Evolutionary conservation across 2,797 vertebrate genomes (phyloP).

Genomic region (Phoeniculus purpureus): DNA sequence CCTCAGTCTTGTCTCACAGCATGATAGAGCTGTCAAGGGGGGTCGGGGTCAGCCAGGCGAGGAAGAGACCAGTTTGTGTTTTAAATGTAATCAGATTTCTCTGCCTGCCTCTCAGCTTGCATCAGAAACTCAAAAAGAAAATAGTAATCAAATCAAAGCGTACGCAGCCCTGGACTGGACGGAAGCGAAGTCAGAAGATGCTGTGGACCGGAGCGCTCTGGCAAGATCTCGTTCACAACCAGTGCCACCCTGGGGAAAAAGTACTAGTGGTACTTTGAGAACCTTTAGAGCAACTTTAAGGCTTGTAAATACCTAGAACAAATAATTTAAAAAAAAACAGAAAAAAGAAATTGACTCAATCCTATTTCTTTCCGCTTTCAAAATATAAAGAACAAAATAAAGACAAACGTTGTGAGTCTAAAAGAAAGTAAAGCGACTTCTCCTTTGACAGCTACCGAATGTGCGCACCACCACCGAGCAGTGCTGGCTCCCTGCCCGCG

Average conservation of each 20-base stretch:
- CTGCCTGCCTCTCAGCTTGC: constrained; percentile 81
- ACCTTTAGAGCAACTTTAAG: constrained; percentile 92
- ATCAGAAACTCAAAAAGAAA: constrained; percentile 75
- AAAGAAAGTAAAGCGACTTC: constrained; percentile 78
- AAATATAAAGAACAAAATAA: constrained; percentile 86
- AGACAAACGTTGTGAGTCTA: constrained; percentile 83
- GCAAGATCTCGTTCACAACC: constrained; percentile 73
- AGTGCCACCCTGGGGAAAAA: constrained; percentile 79
- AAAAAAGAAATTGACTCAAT: constrained; percentile 79
- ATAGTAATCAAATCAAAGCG: constrained; percentile 63
- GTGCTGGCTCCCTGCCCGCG: not conserved
- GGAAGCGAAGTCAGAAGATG: constrained; percentile 64
- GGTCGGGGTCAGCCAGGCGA: constrained; percentile 71
- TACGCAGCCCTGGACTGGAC: constrained; percentile 74
- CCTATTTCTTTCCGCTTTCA: constrained; percentile 84
- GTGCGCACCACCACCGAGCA: constrained; percentile 17
- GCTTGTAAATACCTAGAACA: constrained; percentile 96
- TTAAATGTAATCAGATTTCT: constrained; percentile 72
- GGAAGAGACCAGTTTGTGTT: constrained; percentile 41
- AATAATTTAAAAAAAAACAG: constrained; percentile 80
- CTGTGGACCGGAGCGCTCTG: constrained; percentile 77
- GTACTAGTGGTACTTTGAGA: constrained; percentile 90
- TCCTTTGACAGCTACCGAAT: constrained; percentile 74
- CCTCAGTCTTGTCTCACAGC: constrained; percentile 78
- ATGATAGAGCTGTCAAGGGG: constrained; percentile 71